Evolutionary conservation across 2,888 invertebrate species (phyloP), one percentile per base, ranked within the genome.

Genomic region (Prenolepis imparis): DNA sequence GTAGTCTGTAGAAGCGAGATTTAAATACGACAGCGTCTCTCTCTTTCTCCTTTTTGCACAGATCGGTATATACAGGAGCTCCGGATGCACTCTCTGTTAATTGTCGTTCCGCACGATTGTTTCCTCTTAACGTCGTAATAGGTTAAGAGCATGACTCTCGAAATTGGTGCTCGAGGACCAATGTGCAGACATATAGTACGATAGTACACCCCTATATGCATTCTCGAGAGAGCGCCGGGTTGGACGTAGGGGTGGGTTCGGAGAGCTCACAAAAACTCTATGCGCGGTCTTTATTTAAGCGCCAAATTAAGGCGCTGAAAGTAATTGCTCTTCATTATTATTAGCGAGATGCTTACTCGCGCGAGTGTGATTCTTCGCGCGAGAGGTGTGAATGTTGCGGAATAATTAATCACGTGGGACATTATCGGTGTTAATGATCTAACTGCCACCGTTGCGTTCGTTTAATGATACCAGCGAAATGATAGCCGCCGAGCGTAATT

Each of bases 131-230:
- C 84, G 89, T 82, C 78, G 52, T 87, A 90, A 89, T 84, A 83
- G 89, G 36, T 80, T 83, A 85, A 84, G 72, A 80, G 83, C 68
- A 75, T 90, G 87, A 90, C 90, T 90, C 90, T 88, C 85, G 67
- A 55, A 87, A 90, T 89, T 87, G 86, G 52, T 21, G 73, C 86
- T 91, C 84, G 87, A 90, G 89, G 83, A 85, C 87, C 86, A 91
- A 90, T 83, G 88, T 83, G 88, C 87, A 87, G 86, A 75, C 86
- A 89, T 91, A 91, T 92, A 28, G 3, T 91, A 89, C 88, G 91
- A 93, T 92, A 93, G 90, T 91, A 87, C 91, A 85, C 93, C 93
- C 93, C 92, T 91, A 93, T 91, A 93, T 93, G 82, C 55, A 59
- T 63, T 80, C 74, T 86, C 82, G 83, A 83, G 82, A 85, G 89